Evolutionary conservation across 1,140 invertebrate genomes (phyloP).

Genomic region (Pseudomyrmex gracilis): DNA sequence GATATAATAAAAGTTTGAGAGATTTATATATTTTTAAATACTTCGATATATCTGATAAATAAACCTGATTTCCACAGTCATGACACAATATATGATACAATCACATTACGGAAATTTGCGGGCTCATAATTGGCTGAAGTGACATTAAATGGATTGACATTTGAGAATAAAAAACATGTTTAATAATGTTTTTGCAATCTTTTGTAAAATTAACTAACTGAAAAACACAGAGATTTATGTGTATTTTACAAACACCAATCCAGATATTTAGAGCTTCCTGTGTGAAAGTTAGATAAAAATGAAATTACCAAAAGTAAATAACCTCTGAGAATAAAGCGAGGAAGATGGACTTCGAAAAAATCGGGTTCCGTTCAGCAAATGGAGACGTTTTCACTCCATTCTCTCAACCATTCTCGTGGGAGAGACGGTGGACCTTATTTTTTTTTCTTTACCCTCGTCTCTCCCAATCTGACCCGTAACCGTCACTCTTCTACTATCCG

Average conservation of each 20-base stretch:
- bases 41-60: too few relatives aligned
- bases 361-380: constrained; percentile 74
- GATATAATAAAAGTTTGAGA: not conserved
- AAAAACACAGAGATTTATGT: not conserved
- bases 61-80: too few relatives aligned
- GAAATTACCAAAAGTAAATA: constrained; percentile 29
- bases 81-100: too few relatives aligned
- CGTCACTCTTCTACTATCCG: constrained; percentile 53
- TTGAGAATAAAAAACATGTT: not conserved
- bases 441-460: constrained; percentile 68
- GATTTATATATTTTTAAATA: not conserved
- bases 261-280: not conserved
- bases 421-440: constrained; percentile 76
- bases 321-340: constrained; percentile 56
- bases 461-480: constrained; percentile 63
- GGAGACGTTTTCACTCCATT: constrained; percentile 76
- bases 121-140: too few relatives aligned
- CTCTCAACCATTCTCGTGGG: constrained; percentile 61
- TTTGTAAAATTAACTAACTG: not conserved
- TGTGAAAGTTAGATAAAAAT: constrained; percentile 11
- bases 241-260: constrained; percentile 25
- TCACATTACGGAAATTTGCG: too few relatives aligned
- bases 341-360: constrained; percentile 73
- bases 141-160: too few relatives aligned
- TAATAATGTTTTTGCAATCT: not conserved